A percentile compares a stretch with the other conserved stretches of the same genome.
These are phyloP conservation scores for Aramus guarauna DNA, from an alignment of 2,113 vertebrate species.

Conservation along the genomic window DNA sequence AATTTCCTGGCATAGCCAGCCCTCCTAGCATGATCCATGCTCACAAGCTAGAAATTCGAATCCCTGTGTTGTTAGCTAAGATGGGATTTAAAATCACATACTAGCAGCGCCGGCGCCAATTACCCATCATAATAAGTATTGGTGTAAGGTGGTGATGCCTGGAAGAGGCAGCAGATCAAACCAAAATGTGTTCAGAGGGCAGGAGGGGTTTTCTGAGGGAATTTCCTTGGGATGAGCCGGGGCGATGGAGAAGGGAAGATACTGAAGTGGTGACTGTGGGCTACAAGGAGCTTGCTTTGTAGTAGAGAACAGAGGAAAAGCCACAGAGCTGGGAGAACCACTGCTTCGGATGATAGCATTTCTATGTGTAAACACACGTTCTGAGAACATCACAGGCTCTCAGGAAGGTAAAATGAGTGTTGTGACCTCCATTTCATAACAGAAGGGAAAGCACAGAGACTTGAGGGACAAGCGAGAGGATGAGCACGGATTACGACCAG, in stretches of 20 bases:
- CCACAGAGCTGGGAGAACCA: background rate
- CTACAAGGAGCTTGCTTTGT: background rate
- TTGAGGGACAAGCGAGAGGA: background rate
- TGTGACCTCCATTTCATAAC: background rate
- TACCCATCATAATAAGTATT: background rate
- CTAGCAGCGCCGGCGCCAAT: background rate
- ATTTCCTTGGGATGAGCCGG: background rate
- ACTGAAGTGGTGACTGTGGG: background rate
- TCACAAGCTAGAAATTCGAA: background rate
- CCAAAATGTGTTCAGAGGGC: background rate
- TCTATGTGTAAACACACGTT: rapidly evolving
- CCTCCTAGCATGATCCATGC: background rate
- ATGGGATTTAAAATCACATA: background rate
- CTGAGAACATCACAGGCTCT: background rate
- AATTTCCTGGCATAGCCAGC: constrained; percentile 43
- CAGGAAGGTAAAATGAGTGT: background rate
- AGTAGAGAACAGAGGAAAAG: background rate
- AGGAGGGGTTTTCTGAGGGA: background rate
- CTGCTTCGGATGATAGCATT: background rate
- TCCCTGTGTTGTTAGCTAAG: background rate
- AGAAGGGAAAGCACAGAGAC: background rate
- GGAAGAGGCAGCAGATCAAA: background rate
- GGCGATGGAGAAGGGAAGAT: background rate
- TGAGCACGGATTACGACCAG: background rate
- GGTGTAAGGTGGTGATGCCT: background rate